Percentiles rank a stretch among this genome's conserved stretches.
Evolutionary conservation across 2,113 vertebrate genomes (phyloP).

Genomic region (Actenoides lindsayi): DNA sequence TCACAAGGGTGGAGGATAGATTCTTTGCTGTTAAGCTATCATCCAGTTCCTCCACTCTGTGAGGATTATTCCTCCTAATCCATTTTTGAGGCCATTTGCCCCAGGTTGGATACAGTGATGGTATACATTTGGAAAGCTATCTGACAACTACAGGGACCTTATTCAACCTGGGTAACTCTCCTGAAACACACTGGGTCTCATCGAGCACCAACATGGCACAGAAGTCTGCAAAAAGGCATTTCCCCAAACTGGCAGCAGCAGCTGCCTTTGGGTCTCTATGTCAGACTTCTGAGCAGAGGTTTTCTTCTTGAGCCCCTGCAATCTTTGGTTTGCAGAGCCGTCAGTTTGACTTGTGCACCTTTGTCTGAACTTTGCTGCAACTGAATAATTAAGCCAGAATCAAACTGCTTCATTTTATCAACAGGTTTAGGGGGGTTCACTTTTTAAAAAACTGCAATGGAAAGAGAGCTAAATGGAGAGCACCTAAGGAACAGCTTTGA

Average conservation of each 20-base stretch:
- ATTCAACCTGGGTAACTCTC: not conserved
- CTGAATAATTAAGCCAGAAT: not conserved
- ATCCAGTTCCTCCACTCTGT: not conserved
- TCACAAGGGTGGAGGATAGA: not conserved
- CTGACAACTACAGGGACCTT: not conserved
- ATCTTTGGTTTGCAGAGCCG: constrained; percentile 28
- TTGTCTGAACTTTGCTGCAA: not conserved
- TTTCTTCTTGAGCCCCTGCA: constrained; percentile 19
- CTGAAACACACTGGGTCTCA: not conserved
- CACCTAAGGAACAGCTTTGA: not conserved
- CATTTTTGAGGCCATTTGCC: not conserved
- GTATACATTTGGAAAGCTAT: not conserved
- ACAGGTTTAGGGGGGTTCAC: not conserved
- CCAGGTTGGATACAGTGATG: not conserved
- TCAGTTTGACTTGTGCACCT: not conserved
- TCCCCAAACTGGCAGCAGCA: not conserved
- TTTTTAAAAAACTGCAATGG: not conserved
- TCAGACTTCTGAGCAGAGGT: not conserved
- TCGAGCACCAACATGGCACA: not conserved
- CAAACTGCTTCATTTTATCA: not conserved
- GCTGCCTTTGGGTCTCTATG: not conserved
- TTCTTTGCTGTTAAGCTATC: not conserved
- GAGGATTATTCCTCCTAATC: not conserved
- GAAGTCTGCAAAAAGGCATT: not conserved
- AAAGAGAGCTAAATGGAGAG: not conserved